phyloP scores from a whole-genome alignment of 2,113 vertebrate genomes.

The Rhinogobius similis region DNA sequence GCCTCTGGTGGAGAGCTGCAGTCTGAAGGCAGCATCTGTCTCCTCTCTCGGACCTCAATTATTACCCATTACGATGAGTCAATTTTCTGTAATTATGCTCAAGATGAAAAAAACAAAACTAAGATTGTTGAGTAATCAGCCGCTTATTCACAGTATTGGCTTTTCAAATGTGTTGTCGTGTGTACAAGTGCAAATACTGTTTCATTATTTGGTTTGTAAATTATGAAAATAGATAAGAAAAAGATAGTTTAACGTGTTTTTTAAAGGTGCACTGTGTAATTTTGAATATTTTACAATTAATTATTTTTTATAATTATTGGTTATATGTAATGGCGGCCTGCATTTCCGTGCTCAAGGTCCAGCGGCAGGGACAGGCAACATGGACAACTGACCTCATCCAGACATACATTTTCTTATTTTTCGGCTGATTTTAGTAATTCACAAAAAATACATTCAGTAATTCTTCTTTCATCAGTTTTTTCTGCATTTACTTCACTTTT shows the following conservation, averaged over 20 bases:
- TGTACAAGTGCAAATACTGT: background rate
- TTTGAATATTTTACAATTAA: too few species aligned
- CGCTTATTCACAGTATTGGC: background rate
- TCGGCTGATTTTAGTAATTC: too few species aligned
- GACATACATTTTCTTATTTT: too few species aligned
- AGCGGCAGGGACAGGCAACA: too few species aligned
- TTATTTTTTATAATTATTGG: too few species aligned
- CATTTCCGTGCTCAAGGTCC: too few species aligned
- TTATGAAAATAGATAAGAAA: too few species aligned
- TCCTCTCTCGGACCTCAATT: constrained; percentile 20
- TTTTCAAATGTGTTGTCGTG: background rate
- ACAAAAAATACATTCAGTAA: too few species aligned
- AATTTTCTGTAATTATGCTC: background rate
- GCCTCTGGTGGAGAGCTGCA: constrained; percentile 22
- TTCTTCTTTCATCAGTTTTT: too few species aligned
- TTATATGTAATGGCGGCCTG: too few species aligned
- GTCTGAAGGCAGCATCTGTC: constrained; percentile 39
- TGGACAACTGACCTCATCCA: too few species aligned
- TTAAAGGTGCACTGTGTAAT: background rate
- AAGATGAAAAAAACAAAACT: background rate
- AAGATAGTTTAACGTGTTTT: background rate
- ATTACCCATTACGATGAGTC: background rate
- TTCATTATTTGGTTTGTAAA: background rate
- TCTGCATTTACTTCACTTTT: too few species aligned
- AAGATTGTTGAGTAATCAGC: background rate